Evolutionary conservation across 2,797 vertebrate species (phyloP).

Genomic region (Acridotheres tristis): DNA sequence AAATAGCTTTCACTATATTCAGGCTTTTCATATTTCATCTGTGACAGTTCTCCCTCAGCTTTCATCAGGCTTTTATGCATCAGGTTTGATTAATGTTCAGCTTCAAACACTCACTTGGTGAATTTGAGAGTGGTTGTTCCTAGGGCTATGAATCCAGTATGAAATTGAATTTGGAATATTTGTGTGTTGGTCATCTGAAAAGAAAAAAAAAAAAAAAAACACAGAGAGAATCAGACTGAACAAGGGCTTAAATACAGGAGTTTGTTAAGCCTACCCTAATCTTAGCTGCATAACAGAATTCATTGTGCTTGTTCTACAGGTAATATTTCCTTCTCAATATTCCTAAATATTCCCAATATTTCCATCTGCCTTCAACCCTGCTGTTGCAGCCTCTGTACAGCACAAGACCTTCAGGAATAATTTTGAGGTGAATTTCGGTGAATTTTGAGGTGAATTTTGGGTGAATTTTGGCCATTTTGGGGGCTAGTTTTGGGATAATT

Average conservation of each 20-base stretch:
- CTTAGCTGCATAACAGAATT: neutral
- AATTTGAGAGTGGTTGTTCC: slow-evolving; percentile 92
- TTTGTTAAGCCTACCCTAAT: neutral
- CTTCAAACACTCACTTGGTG: slow-evolving; percentile 87
- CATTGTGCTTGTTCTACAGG: neutral
- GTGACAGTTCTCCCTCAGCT: neutral
- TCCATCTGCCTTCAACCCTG: neutral
- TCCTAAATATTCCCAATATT: neutral
- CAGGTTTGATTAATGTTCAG: neutral
- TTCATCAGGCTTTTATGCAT: neutral
- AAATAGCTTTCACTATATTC: neutral
- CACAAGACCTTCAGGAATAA: neutral
- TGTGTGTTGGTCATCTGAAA: slow-evolving; percentile 95
- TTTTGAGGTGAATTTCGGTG: too few relatives aligned
- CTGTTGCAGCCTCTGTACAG: neutral
- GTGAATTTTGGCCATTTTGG: too few relatives aligned
- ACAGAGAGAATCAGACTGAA: neutral
- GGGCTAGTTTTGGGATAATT: too few relatives aligned
- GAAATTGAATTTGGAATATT: slow-evolving; percentile 98
- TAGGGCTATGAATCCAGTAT: slow-evolving; percentile 93
- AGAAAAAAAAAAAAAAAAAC: neutral
- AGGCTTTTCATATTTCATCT: neutral
- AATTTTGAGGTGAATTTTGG: too few relatives aligned
- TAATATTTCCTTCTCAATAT: neutral
- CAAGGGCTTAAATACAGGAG: neutral